phyloP scores from a whole-genome alignment of 2,888 invertebrate genomes.

The Dicyrtomina minuta region DNA sequence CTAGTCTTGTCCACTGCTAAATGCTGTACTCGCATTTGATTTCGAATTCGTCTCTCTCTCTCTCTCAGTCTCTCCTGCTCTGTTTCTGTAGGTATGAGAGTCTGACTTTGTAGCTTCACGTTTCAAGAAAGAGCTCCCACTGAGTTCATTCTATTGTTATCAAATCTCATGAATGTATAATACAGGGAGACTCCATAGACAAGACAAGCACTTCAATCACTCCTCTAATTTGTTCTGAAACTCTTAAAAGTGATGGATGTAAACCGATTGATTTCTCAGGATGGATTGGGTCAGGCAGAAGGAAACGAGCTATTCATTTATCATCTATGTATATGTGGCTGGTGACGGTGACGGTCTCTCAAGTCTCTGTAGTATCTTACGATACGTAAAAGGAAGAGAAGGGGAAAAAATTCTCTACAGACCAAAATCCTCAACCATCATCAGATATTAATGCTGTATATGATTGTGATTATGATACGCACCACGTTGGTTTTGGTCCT shows the following conservation, averaged over 20 bases:
- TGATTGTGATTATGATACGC: too few species aligned
- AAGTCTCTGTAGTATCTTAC: background rate
- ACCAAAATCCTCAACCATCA: too few species aligned
- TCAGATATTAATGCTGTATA: background rate
- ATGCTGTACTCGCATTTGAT: too few species aligned
- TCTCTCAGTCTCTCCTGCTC: too few species aligned
- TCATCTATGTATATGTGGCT: background rate
- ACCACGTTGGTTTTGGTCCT: too few species aligned
- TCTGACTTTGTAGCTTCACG: background rate
- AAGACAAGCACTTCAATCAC: slow-evolving; percentile 5
- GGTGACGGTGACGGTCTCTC: background rate
- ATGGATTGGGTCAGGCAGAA: slow-evolving; percentile 27
- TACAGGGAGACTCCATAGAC: slow-evolving; percentile 14
- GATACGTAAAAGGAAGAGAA: background rate
- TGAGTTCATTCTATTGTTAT: slow-evolving; percentile 30
- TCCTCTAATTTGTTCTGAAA: slow-evolving; percentile 30
- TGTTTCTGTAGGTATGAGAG: too few species aligned
- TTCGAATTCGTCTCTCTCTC: too few species aligned
- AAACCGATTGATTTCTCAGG: slow-evolving; percentile 24
- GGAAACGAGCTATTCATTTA: slow-evolving; percentile 22
- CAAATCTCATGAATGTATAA: slow-evolving; percentile 28
- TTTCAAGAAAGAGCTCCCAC: slow-evolving; percentile 11
- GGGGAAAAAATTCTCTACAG: too few species aligned
- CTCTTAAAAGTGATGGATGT: slow-evolving; percentile 19
- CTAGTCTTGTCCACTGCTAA: background rate